These are phyloP conservation scores for Melanostoma scalare DNA, from an alignment of 2,888 invertebrate genomes.

Conservation along the genomic window DNA sequence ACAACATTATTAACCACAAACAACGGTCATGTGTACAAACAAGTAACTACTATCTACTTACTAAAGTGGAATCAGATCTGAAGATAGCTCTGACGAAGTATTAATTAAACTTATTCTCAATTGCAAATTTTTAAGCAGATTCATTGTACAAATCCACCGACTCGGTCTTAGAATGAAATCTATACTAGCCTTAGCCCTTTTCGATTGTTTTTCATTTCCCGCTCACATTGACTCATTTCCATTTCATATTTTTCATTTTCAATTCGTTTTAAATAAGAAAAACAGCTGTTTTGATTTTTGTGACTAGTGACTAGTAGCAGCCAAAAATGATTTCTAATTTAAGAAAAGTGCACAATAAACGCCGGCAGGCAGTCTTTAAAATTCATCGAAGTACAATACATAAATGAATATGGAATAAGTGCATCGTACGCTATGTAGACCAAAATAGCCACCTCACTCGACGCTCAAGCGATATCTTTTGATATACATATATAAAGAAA, in stretches of 20 bases:
- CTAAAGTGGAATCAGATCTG: constrained; percentile 52
- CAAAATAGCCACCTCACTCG: constrained; percentile 42
- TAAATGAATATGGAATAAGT: constrained; percentile 48
- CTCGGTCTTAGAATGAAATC: not conserved
- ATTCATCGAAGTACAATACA: constrained; percentile 23
- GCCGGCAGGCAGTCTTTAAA: constrained; percentile 41
- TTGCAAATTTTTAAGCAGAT: constrained; percentile 53
- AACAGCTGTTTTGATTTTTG: constrained; percentile 40
- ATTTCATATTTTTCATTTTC: not conserved
- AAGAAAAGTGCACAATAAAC: constrained; percentile 36
- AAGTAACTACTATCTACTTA: constrained; percentile 34
- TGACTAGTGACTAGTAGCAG: constrained; percentile 21
- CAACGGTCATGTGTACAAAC: too few relatives aligned
- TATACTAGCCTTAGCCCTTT: not conserved
- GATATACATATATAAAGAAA: constrained; percentile 8
- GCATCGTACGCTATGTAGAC: constrained; percentile 34
- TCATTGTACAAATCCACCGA: constrained; percentile 31
- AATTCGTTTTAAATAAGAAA: constrained; percentile 7
- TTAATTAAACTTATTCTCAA: constrained; percentile 36
- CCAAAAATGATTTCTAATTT: constrained; percentile 58
- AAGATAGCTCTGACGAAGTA: constrained; percentile 27
- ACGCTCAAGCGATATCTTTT: constrained; percentile 44
- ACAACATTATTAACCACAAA: too few relatives aligned
- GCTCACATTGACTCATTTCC: constrained; percentile 11
- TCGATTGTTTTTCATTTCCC: not conserved